These are phyloP conservation scores for Dasypogon diadema DNA, from an alignment of 2,888 invertebrate species.

Conservation along the genomic window DNA sequence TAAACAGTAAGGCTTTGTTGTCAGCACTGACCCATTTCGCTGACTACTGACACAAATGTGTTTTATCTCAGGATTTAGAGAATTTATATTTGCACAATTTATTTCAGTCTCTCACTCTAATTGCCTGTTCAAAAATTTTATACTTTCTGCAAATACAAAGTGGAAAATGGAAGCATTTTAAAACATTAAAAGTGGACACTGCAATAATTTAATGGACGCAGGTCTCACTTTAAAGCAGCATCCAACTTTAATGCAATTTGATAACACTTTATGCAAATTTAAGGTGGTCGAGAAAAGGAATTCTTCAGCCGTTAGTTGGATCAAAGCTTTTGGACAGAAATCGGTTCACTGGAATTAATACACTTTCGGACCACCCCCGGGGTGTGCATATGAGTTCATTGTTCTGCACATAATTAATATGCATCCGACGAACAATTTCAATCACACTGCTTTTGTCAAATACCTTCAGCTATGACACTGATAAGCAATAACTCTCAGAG, in stretches of 20 bases:
- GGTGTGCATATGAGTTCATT: conserved; percentile 12
- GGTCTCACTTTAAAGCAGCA: background rate
- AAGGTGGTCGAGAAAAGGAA: no score
- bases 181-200: background rate
- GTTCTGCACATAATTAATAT: conserved; percentile 28
- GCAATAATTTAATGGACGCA: no score
- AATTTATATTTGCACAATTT: conserved; percentile 16
- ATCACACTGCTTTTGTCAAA: conserved; percentile 24
- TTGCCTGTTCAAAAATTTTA: background rate
- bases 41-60: background rate
- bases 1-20: background rate
- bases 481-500: conserved; percentile 22
- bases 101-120: background rate
- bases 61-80: background rate
- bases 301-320: background rate
- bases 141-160: background rate
- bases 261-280: no score
- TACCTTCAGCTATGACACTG: conserved; percentile 16
- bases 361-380: conserved; percentile 9
- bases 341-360: conserved; percentile 1
- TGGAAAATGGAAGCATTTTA: no score
- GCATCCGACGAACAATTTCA: conserved; percentile 29
- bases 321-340: background rate
- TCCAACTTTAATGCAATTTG: background rate
- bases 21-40: background rate